Base-by-base conservation (phyloP, 2,113 vertebrate genomes). In the Syngnathus scovelli region DNA sequence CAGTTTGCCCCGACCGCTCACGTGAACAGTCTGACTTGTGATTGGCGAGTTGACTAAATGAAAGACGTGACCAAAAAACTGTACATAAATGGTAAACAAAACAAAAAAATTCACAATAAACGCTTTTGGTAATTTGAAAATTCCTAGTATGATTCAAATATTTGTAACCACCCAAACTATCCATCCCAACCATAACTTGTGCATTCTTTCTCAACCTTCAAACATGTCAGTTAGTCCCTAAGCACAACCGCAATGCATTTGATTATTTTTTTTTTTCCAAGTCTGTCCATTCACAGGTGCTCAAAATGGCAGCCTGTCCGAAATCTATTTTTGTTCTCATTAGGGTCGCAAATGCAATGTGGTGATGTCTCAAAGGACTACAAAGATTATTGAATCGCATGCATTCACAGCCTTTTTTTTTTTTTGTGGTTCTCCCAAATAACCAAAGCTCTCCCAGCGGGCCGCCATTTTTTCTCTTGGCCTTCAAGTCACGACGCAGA, bases 301-400 rank as follows among this genome's bases (percentile, higher is more conserved):
- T n/a, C 19, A 3, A n/a, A 66, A 38, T 55, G 60, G 61, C 6
- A 62, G 37, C 19, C 76, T 46, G 77, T 78, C 78, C 67, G 74
- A 7, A 49, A 49, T 43, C 11, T 13, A 12, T 43, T 43, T 12
- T 43, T 43, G 11, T 74, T 59, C 54, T 49, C 46, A 49, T 43
- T 49, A 5, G 23, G 54, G 16, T 49, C 19, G 9, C 21, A 54
- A 54, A 54, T 54, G 52, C 52, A 54, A 11, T n/a, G 19, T 51
- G 46, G 7, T 51, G 48, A 51, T 54, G 4, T 54, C 52, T 23
- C 8, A 21, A 21, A 52, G 54, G 23, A 11, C 15, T 13, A 13
- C 15, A 7, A 56, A 36, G 9, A 23, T 21, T 10, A 3, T 19
- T 21, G 9, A 54, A 60, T 7, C 38, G 15, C 7, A 38, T 5